Conservation (phyloP, 2,113 vertebrate genomes). For the Coptodon bakossiorum region DNA sequence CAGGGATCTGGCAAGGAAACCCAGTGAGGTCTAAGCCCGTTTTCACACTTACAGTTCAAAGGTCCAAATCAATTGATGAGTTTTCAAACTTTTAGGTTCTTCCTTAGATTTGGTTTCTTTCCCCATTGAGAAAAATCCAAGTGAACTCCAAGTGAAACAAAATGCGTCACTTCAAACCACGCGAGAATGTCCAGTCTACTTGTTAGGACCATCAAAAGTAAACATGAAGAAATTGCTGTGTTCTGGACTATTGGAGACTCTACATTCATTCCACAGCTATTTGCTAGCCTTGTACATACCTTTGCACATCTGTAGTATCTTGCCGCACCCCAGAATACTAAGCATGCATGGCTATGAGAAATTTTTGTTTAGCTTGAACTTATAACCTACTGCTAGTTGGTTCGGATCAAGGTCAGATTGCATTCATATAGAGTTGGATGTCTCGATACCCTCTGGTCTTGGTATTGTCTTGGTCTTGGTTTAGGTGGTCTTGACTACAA, state of each 20-base stretch:
- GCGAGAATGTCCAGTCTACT: background rate
- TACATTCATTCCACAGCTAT: background rate
- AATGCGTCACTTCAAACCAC: background rate
- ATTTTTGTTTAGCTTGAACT: rapidly evolving
- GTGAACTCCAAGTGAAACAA: background rate
- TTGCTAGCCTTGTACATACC: background rate
- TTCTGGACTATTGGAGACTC: background rate
- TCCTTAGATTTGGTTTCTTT: background rate
- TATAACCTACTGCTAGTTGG: background rate
- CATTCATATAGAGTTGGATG: background rate
- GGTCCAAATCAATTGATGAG: rapidly evolving
- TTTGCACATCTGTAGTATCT: background rate
- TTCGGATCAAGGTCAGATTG: rapidly evolving
- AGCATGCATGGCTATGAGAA: background rate
- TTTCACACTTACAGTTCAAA: rapidly evolving
- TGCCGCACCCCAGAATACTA: background rate
- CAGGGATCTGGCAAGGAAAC: background rate
- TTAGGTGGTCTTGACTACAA: background rate
- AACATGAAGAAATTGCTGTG: background rate
- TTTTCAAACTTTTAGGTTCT: background rate
- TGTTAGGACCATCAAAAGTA: background rate
- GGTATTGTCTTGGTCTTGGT: background rate
- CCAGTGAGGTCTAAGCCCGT: background rate
- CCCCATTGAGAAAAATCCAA: background rate
- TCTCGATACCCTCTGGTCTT: background rate